Base-by-base conservation (phyloP, 2,888 invertebrate genomes). In the Caenorhabditis zanzibari region DNA sequence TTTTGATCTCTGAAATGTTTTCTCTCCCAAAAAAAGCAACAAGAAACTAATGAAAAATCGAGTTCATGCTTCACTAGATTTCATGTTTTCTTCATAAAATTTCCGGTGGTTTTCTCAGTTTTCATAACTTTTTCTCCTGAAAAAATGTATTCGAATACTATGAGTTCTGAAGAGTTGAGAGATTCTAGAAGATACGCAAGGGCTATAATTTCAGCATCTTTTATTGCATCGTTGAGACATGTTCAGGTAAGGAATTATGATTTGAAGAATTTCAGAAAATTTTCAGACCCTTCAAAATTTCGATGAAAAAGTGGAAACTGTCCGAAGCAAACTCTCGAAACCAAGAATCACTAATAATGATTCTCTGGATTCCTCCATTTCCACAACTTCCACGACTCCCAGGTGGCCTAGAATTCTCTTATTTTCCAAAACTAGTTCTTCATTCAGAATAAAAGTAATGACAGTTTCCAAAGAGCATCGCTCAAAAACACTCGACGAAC, bases 191-290 rank as follows among this genome's bases (percentile, higher is more conserved):
- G 69, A 71, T 71, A 74, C 16, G 81, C 81, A 1, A 38, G 81
- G 10, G 73, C 81, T 26, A 63, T 81, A 6, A 81, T 81, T 54
- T 81, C 74, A 19, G 63, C 74, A 7, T 69, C 74, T 16, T 81
- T 74, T n/a, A 63, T 81, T 49, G 68, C 81, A 10, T 81, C 81
- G 7, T 35, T 74, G 35, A 28, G 74, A 32, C 61, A 81, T 69
- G 69, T 81, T 24, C 74, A 81, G 64, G 81, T 81, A 19, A 49
- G 24, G 26, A 9, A 54, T 26, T 1, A 1, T 6, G 9, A 22
- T 7, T 41, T 41, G 24, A 0, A 47, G n/a, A 47, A 14, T 47
- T 16, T 47, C n/a, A 7, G n/a, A 7, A 14, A 5, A 5, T 47
- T 54, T 54, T 24, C 24, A 54, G 54, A 64, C 22, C 38, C 59